phyloP scores from a whole-genome alignment of 2,797 vertebrate species.

The Ataeniobius toweri region DNA sequence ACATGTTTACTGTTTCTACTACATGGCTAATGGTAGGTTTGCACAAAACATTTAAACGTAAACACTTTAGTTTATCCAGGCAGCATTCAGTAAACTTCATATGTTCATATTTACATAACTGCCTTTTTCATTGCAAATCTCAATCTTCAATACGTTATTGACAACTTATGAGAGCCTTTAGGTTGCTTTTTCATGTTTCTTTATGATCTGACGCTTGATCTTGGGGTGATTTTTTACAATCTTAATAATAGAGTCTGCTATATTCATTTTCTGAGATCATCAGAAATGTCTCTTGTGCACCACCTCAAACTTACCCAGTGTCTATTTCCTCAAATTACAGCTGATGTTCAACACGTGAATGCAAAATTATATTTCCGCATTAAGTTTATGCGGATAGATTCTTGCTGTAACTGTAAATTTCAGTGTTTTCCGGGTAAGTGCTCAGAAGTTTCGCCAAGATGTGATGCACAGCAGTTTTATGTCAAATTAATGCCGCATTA shows the following conservation, averaged over 20 bases:
- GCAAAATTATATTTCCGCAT: not conserved
- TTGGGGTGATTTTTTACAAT: not conserved
- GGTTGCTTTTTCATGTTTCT: not conserved
- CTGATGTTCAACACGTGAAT: not conserved
- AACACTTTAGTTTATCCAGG: no score
- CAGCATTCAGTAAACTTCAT: no score
- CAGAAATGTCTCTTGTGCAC: not conserved
- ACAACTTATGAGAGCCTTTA: not conserved
- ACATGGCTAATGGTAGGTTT: no score
- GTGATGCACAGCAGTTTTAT: not conserved
- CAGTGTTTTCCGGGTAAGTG: not conserved
- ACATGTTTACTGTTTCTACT: no score
- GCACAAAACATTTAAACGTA: no score
- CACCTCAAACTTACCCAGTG: not conserved
- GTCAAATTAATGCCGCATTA: slow-evolving; percentile 13
- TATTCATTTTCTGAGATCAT: not conserved
- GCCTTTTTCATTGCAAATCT: not conserved
- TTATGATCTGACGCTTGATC: not conserved
- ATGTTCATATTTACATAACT: no score
- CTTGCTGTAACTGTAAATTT: not conserved
- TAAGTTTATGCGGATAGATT: not conserved
- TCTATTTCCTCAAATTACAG: not conserved
- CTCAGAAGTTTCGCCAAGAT: not conserved
- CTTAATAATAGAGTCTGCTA: not conserved
- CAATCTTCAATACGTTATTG: not conserved